Percentiles rank a stretch among this genome's conserved stretches.
Evolutionary conservation across 2,888 invertebrate genomes (phyloP).

Genomic region (Dasypogon diadema): DNA sequence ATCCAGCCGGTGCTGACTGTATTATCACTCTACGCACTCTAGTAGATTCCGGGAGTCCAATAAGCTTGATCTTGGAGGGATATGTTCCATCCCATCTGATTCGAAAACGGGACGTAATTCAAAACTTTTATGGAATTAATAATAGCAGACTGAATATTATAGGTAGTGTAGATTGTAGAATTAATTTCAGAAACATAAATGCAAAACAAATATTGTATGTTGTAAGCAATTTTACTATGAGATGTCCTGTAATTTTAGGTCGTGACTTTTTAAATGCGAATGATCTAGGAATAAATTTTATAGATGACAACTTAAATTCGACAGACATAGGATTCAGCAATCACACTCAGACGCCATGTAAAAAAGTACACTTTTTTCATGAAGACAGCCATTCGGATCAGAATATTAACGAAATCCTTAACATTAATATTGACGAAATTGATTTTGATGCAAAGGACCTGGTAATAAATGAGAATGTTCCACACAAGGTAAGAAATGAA

Average conservation of each 20-base stretch:
- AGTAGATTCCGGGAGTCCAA: slow-evolving; percentile 52
- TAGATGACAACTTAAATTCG: too few relatives aligned
- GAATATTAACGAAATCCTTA: too few relatives aligned
- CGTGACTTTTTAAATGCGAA: too few relatives aligned
- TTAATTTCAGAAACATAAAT: slow-evolving; percentile 26
- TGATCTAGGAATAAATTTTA: too few relatives aligned
- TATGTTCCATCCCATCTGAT: slow-evolving; percentile 46
- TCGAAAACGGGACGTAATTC: slow-evolving; percentile 7
- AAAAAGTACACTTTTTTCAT: neutral
- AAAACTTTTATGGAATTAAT: slow-evolving; percentile 52
- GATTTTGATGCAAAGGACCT: neutral
- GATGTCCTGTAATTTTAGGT: slow-evolving; percentile 51
- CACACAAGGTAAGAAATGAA: neutral
- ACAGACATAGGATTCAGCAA: neutral
- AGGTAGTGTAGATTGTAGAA: slow-evolving; percentile 44
- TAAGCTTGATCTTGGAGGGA: slow-evolving; percentile 51
- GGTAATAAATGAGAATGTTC: too few relatives aligned
- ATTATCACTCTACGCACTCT: neutral
- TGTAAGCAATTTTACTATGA: slow-evolving; percentile 51
- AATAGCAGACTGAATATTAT: slow-evolving; percentile 44
- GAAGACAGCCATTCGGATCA: neutral
- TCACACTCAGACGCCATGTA: neutral
- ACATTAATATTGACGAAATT: neutral
- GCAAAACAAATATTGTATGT: slow-evolving; percentile 47
- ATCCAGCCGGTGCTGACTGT: neutral